Conservation (phyloP, 2,113 vertebrate genomes). For the Thomomys bottae region DNA sequence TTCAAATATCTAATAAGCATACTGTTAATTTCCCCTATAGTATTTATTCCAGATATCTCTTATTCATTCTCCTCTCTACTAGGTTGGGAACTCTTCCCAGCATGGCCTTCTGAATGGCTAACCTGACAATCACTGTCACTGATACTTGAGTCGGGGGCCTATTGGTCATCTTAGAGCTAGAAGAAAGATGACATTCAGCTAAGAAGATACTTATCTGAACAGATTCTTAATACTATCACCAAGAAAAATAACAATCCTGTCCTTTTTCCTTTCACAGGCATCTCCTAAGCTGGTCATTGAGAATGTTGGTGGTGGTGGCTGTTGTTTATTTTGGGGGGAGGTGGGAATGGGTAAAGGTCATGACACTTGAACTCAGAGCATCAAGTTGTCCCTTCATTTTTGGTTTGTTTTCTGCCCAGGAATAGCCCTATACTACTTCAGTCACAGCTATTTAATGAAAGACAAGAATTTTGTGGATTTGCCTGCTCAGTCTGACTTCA, state of each 20-base stretch:
- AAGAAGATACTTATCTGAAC: background rate
- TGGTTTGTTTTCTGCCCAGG: no score
- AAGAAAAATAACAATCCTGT: background rate
- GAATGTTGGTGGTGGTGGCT: no score
- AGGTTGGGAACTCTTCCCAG: background rate
- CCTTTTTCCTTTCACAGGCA: background rate
- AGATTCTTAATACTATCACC: background rate
- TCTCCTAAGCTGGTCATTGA: background rate
- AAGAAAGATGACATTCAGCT: background rate
- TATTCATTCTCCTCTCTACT: background rate
- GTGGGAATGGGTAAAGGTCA: no score
- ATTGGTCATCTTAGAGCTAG: background rate
- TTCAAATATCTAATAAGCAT: background rate
- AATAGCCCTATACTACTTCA: no score
- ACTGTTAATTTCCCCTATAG: background rate
- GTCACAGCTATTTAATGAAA: no score
- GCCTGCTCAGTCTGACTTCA: no score
- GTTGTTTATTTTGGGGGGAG: no score
- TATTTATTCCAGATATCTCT: background rate
- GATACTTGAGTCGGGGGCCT: background rate
- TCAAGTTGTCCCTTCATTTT: no score
- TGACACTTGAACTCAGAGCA: no score
- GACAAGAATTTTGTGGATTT: no score
- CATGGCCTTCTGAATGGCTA: background rate
- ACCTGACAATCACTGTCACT: background rate